phyloP scores from a whole-genome alignment of 2,113 vertebrate species.

The Panurus biarmicus region DNA sequence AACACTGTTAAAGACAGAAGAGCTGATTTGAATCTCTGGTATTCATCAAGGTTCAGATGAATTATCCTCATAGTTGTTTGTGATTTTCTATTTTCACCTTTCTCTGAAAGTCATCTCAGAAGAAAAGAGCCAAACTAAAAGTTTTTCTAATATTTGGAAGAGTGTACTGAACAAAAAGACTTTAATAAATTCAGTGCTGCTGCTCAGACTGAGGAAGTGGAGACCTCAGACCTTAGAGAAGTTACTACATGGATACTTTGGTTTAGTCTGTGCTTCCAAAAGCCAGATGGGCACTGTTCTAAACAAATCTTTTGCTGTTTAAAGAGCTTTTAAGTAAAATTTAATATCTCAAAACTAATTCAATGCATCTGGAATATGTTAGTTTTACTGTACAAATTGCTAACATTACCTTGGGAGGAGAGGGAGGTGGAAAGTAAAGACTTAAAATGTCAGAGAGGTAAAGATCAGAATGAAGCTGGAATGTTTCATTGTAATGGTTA shows the following conservation, averaged over 20 bases:
- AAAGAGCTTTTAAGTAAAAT: neutral
- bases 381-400: neutral
- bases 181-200: neutral
- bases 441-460: neutral
- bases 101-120: neutral
- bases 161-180: neutral
- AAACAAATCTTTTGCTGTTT: neutral
- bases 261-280: neutral
- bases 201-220: neutral
- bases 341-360: neutral
- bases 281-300: neutral
- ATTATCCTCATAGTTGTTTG: neutral
- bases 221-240: neutral
- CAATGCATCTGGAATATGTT: neutral
- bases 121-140: neutral
- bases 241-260: neutral
- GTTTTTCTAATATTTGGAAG: neutral
- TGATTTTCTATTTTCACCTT: neutral
- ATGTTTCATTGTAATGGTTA: neutral
- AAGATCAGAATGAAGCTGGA: neutral
- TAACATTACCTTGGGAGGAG: neutral
- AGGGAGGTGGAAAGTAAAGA: neutral
- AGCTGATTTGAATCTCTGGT: neutral
- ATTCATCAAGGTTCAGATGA: neutral
- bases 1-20: neutral